Percentiles rank a stretch among this genome's conserved stretches.
Conservation (phyloP, 2,888 invertebrate species). For the Eueremaeus valkanovi region DNA sequence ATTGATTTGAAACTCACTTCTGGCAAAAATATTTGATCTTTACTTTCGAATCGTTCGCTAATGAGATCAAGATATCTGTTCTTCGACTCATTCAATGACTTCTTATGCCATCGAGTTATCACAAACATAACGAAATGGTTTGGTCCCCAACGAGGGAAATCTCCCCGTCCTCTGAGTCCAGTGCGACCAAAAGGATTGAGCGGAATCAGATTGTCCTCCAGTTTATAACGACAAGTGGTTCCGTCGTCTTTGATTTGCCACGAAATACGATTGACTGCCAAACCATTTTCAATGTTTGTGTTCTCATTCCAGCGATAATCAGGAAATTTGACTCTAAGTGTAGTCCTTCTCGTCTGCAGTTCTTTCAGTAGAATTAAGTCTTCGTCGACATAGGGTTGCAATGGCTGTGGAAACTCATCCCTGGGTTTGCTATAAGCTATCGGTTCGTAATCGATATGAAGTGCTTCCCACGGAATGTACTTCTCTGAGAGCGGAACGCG, state of each 20-base stretch:
- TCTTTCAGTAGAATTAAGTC: conserved; percentile 48
- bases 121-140: conserved; percentile 53
- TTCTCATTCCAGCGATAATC: conserved; percentile 48
- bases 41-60: conserved; percentile 40
- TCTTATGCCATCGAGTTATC: conserved; percentile 48
- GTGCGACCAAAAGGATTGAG: conserved; percentile 53
- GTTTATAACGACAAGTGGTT: conserved; percentile 43
- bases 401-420: conserved; percentile 48
- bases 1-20: conserved; percentile 41
- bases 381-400: conserved; percentile 51
- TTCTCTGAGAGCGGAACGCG: conserved; percentile 54
- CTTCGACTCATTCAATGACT: conserved; percentile 26
- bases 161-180: conserved; percentile 52
- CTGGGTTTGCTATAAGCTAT: conserved; percentile 50
- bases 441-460: conserved; percentile 51
- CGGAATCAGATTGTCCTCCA: conserved; percentile 49
- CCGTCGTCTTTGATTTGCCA: conserved; percentile 47
- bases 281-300: conserved; percentile 46
- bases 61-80: conserved; percentile 45
- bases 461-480: conserved; percentile 54
- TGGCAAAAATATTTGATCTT: conserved; percentile 45
- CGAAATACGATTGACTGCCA: conserved; percentile 47
- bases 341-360: not conserved
- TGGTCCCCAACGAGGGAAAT: conserved; percentile 53
- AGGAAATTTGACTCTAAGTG: conserved; percentile 45